phyloP scores from a whole-genome alignment of 2,113 vertebrate species.

The Lophius piscatorius region DNA sequence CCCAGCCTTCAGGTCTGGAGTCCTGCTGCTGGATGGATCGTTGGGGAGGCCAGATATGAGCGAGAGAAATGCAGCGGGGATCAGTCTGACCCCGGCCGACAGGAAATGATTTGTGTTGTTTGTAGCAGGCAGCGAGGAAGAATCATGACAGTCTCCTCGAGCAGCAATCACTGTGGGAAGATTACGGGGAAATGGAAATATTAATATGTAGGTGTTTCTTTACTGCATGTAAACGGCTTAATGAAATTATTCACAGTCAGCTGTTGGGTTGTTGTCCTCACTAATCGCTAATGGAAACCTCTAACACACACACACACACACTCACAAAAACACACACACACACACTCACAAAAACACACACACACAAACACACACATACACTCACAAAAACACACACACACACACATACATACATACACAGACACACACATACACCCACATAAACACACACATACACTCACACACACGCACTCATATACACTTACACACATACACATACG shows the following conservation, averaged over 20 bases:
- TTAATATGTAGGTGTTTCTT: constrained; percentile 11
- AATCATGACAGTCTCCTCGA: constrained; percentile 30
- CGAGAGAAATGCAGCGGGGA: constrained; percentile 19
- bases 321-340: no score
- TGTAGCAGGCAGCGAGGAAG: constrained; percentile 2
- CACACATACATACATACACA: no score
- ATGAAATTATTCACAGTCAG: constrained; percentile 48
- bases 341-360: no score
- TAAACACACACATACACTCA: no score
- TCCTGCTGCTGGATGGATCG: constrained; percentile 4
- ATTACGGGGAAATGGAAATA: constrained; percentile 21
- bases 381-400: no score
- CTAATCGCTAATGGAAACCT: no score
- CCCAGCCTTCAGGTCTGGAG: constrained; percentile 1
- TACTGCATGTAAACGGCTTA: constrained; percentile 35
- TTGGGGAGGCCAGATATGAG: constrained; percentile 14
- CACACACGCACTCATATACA: no score
- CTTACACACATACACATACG: no score
- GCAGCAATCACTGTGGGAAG: constrained; percentile 6
- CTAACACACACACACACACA: no score
- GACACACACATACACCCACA: no score
- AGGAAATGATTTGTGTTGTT: constrained; percentile 48
- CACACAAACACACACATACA: no score
- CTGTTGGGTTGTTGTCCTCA: constrained; percentile 17
- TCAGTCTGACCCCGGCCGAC: constrained; percentile 7